A percentile compares a stretch with the other conserved stretches of the same genome.
phyloP scores from a whole-genome alignment of 2,888 invertebrate species.

The Bibio marci region DNA sequence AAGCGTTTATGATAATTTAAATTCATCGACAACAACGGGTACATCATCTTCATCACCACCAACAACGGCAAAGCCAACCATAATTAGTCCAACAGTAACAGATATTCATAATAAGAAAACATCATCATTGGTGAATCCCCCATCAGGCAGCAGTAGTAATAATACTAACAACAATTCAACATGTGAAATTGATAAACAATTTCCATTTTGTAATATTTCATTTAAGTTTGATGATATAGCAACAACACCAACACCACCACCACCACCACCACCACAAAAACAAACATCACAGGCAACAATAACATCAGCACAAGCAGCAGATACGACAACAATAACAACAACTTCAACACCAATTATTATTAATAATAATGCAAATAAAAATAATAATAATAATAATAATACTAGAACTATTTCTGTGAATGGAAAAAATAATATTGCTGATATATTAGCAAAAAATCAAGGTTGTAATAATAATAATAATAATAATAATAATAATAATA shows the following conservation, averaged over 20 bases:
- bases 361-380: not conserved
- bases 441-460: too few species aligned
- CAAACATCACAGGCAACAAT: not conserved
- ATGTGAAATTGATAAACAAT: conserved; percentile 6
- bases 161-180: not conserved
- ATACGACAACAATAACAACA: conserved; percentile 1
- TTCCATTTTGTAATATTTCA: conserved; percentile 9
- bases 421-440: too few species aligned
- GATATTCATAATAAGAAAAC: too few species aligned
- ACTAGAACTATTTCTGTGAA: too few species aligned
- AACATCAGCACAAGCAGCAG: not conserved
- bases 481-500: too few species aligned
- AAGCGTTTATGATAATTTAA: conserved; percentile 28
- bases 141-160: not conserved
- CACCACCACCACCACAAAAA: not conserved
- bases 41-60: conserved; percentile 4
- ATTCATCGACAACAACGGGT: conserved; percentile 2
- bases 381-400: not conserved
- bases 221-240: conserved; percentile 9
- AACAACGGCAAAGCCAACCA: conserved; percentile 1
- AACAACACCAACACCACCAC: not conserved
- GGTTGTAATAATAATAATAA: too few species aligned
- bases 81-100: not conserved
- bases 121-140: too few species aligned
- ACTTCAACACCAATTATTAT: not conserved